Conservation (phyloP, 2,888 invertebrate genomes). For the Byasa hedistus region DNA sequence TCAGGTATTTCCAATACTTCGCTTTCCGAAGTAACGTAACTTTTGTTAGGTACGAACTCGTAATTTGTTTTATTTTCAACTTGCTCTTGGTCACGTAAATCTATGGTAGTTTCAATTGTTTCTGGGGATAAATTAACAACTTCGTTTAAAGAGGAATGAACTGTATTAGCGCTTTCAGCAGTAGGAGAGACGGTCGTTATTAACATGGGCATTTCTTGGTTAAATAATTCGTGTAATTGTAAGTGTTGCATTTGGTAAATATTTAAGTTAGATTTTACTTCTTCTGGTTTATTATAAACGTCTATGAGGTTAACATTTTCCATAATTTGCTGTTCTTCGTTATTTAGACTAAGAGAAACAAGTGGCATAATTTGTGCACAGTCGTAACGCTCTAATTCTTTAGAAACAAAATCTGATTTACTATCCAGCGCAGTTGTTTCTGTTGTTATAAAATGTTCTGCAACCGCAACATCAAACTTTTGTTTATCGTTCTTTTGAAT, state of each 20-base stretch:
- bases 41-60: slow-evolving; percentile 53
- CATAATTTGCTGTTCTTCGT: slow-evolving; percentile 44
- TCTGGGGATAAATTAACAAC: slow-evolving; percentile 14
- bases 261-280: slow-evolving; percentile 3
- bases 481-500: slow-evolving; percentile 42
- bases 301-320: slow-evolving; percentile 36
- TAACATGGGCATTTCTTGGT: slow-evolving; percentile 15
- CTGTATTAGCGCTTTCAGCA: slow-evolving; percentile 4
- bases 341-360: slow-evolving; percentile 42
- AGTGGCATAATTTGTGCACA: slow-evolving; percentile 40
- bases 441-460: slow-evolving; percentile 53
- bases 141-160: slow-evolving; percentile 18
- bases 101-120: slow-evolving; percentile 34
- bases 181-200: neutral
- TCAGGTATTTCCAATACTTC: slow-evolving; percentile 45
- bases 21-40: slow-evolving; percentile 53
- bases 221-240: slow-evolving; percentile 11
- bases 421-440: slow-evolving; percentile 59
- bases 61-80: slow-evolving; percentile 40
- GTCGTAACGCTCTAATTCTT: slow-evolving; percentile 41
- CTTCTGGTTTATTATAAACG: slow-evolving; percentile 24
- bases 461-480: slow-evolving; percentile 47
- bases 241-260: slow-evolving; percentile 20
- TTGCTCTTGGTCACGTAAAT: slow-evolving; percentile 30
- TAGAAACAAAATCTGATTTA: slow-evolving; percentile 40